Conservation (phyloP, 2,888 invertebrate genomes). For the Conchocele bisecta region DNA sequence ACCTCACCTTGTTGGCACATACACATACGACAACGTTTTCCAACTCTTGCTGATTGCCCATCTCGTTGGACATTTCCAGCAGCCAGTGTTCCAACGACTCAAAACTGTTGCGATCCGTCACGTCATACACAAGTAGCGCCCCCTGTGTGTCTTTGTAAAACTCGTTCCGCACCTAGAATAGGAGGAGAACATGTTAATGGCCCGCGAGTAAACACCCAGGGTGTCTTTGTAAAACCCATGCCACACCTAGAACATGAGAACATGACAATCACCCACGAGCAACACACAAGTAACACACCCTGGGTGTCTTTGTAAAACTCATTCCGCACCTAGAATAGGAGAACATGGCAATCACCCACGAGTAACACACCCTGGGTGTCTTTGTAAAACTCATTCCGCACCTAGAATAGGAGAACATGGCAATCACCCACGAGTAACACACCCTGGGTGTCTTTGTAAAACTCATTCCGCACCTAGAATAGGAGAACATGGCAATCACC, state of each 20-base stretch:
- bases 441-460: too few relatives aligned
- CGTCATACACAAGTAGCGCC: slow-evolving; percentile 83
- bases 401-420: too few relatives aligned
- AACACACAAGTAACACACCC: slow-evolving; percentile 83
- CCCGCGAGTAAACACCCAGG: not conserved
- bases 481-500: too few relatives aligned
- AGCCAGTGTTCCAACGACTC: slow-evolving; percentile 82
- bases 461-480: too few relatives aligned
- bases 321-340: slow-evolving; percentile 81
- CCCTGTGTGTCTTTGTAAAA: slow-evolving; percentile 84
- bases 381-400: too few relatives aligned
- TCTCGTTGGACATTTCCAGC: slow-evolving; percentile 81
- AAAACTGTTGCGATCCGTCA: slow-evolving; percentile 81
- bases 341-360: too few relatives aligned
- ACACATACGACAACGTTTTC: slow-evolving; percentile 81
- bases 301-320: slow-evolving; percentile 84
- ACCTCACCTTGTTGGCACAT: slow-evolving; percentile 82
- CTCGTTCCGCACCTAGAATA: slow-evolving; percentile 82
- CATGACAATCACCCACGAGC: too few relatives aligned
- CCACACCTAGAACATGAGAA: too few relatives aligned
- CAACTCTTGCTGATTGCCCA: slow-evolving; percentile 76
- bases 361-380: too few relatives aligned
- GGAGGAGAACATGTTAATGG: not conserved
- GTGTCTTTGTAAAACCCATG: too few relatives aligned
- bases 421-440: too few relatives aligned